phyloP scores from a whole-genome alignment of 2,113 vertebrate genomes.

The Calidris pygmaea region DNA sequence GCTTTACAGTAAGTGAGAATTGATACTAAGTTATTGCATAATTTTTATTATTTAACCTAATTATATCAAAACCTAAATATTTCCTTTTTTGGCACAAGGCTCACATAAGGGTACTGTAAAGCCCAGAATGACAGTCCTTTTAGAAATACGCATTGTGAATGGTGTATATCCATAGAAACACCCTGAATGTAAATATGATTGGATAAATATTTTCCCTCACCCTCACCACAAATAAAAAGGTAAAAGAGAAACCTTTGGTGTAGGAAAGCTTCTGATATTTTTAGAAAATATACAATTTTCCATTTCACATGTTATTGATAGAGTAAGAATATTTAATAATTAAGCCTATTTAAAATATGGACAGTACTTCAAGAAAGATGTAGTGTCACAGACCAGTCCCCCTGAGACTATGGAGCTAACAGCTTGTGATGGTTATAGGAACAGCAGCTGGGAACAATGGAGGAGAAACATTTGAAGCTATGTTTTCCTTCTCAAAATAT shows the following conservation, averaged over 20 bases:
- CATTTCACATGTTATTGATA: background rate
- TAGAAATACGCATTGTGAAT: background rate
- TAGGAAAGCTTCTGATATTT: background rate
- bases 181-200: background rate
- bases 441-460: background rate
- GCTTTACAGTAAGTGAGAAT: background rate
- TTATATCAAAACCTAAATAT: background rate
- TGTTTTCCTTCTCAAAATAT: background rate
- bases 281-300: background rate
- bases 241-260: background rate
- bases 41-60: background rate
- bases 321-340: background rate
- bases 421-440: background rate
- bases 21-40: background rate
- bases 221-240: background rate
- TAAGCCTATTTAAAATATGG: background rate
- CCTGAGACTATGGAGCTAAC: background rate
- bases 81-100: background rate
- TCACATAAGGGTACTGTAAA: background rate
- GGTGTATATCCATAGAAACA: accelerated
- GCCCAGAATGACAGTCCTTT: background rate
- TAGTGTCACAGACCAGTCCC: background rate
- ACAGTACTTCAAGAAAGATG: background rate
- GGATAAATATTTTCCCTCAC: background rate
- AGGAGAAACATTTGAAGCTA: background rate